Evolutionary conservation across 2,888 invertebrate species (phyloP).

Genomic region (Candidula unifasciata): DNA sequence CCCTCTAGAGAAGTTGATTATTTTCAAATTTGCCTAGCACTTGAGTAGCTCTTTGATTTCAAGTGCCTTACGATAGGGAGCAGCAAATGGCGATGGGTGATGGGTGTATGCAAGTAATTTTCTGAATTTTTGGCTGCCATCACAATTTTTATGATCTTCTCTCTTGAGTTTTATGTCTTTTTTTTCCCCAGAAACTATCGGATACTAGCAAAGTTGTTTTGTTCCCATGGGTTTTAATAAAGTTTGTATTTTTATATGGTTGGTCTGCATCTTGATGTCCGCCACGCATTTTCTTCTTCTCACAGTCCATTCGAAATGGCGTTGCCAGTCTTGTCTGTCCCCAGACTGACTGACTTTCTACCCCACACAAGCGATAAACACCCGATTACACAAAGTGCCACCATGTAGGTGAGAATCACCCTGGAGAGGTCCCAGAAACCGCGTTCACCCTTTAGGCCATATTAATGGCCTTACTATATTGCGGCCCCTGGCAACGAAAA

Average conservation of each 20-base stretch:
- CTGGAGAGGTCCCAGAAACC: too few species aligned
- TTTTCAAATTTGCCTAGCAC: slow-evolving; percentile 37
- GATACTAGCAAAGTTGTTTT: slow-evolving; percentile 6
- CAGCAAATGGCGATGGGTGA: neutral
- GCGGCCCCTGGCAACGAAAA: too few species aligned
- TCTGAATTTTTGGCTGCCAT: slow-evolving; percentile 14
- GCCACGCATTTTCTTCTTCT: too few species aligned
- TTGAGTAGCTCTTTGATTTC: slow-evolving; percentile 29
- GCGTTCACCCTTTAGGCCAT: too few species aligned
- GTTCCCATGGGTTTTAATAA: neutral
- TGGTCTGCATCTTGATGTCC: too few species aligned
- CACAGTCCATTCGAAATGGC: too few species aligned
- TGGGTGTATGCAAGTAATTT: slow-evolving; percentile 15
- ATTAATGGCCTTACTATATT: too few species aligned
- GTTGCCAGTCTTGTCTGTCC: too few species aligned
- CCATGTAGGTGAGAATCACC: too few species aligned
- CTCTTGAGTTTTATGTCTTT: slow-evolving; percentile 3
- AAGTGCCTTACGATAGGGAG: slow-evolving; percentile 4
- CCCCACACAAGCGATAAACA: too few species aligned
- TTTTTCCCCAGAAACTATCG: neutral
- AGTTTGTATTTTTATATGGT: neutral
- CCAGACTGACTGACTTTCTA: too few species aligned
- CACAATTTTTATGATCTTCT: slow-evolving; percentile 17
- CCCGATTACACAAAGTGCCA: too few species aligned
- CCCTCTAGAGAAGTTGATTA: slow-evolving; percentile 16